Base-by-base conservation (phyloP, 2,888 invertebrate species). In the Yponomeuta sedellus region DNA sequence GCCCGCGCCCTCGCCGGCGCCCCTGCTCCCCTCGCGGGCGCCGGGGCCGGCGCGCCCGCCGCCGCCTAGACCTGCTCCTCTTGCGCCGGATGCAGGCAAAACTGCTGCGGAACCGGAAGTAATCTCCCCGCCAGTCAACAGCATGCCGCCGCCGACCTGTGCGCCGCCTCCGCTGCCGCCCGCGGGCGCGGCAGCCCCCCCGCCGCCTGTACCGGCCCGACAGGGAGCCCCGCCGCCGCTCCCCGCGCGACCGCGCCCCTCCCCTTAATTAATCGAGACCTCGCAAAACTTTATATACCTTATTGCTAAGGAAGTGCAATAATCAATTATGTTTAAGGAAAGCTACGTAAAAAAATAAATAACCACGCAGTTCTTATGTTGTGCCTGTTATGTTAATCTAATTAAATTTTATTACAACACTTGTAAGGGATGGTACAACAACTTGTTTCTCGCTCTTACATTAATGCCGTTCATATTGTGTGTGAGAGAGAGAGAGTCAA, bases 211-310 rank as follows among this genome's bases (percentile, higher is more conserved):
- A 39, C 94, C 94, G 1, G 92, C 93, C 0, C 84, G 93, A 67
- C 92, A 92, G 66, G 89, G 92, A 6, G 92, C 92, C 19, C 94
- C 94, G 8, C 94, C 94, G 22, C 94, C 95, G 0, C 82, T 94
- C 70, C 95, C 95, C 4, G 94, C 94, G 57, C 91, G 94, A 66
- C 93, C 93, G 40, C 57, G 34, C 20, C 25, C 65, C n/a, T n/a
- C 19, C 19, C 64, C 58, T 16, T 22, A 44, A 44, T 44, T 20
- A 44, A 52, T 52, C 16, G 16, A 4, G 44, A 16, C 44, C 44
- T 16, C 44, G 44, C 44, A 52, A 52, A 52, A 22, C 12, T 28
- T 56, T 64, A 28, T 64, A 64, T 64, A 44, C 44, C 10, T 57
- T 56, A 28, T 64, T 16, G 44, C 1, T 52, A 59, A n/a, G 44